Evolutionary conservation across 2,797 vertebrate genomes (phyloP), one percentile per base, ranked within the genome.

Genomic region (Muscicapa striata): DNA sequence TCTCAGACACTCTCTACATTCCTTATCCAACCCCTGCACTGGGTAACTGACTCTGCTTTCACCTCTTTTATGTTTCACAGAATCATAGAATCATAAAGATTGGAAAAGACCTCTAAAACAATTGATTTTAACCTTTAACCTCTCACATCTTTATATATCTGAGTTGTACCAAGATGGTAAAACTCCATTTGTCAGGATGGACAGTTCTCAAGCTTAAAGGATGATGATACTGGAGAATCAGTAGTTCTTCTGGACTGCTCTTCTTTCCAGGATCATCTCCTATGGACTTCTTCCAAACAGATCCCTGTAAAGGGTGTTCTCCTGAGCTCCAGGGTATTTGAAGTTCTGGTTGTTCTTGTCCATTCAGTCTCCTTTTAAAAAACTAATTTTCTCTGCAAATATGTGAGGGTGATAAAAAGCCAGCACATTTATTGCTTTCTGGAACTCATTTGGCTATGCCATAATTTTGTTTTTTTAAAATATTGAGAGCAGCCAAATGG

Each of bases 381-480:
- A 49, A 40, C 5, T 41, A 90, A 20, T n/a, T 75, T 89, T 66
- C 18, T 82, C 41, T 79, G 82, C 38, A 76, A 79, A 38, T 73
- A 84, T 21, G 10, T n/a, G 23, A 58, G 19, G 58, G 49, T 51
- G 59, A 93, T 30, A 78, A 20, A 74, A 94, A 94, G 48, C 41
- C 86, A 89, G 68, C 51, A 76, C 15, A 87, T 75, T 84, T 88
- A 93, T 62, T 92, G 46, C 76, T 46, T 94, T 94, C 79, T 91
- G 87, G 69, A 95, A 93, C 63, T 69, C 49, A 95, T 93, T 73
- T 73, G 38, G 36, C 63, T 74, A 26, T 55, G 73, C 40, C 45
- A 62, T 82, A 70, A 63, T 77, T 69, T 81, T 49, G 7, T 62
- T 93, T 32, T 84, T 91, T 77, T 82, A 86, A 93, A 79, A 85